Evolutionary conservation across 2,888 invertebrate genomes (phyloP).

Genomic region (Acronicta psi): DNA sequence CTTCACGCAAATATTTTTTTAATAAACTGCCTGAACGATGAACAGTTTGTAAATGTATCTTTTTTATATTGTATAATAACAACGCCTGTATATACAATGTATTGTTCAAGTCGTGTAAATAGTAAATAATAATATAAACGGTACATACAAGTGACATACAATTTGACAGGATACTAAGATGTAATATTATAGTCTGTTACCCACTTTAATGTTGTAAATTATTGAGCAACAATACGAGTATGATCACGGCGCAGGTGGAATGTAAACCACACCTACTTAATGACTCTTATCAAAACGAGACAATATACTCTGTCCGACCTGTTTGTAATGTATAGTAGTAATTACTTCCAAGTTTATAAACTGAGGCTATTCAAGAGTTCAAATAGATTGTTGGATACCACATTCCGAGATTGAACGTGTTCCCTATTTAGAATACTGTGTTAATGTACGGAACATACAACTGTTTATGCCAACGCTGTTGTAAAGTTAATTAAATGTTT

Average conservation of each 20-base stretch:
- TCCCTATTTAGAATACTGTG: conserved; percentile 40
- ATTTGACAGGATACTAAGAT: too few species aligned
- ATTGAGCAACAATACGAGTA: conserved; percentile 1
- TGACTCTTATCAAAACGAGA: conserved; percentile 24
- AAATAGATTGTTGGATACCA: conserved; percentile 45
- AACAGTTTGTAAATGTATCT: conserved; percentile 42
- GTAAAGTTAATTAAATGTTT: conserved; percentile 83
- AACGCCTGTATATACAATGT: conserved; percentile 4
- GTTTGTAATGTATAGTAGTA: conserved; percentile 18
- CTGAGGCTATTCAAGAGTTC: conserved; percentile 49
- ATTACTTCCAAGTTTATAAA: conserved; percentile 26
- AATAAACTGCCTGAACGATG: conserved; percentile 39
- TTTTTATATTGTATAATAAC: conserved; percentile 18
- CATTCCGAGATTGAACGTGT: conserved; percentile 48
- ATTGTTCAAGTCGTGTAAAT: conserved; percentile 36
- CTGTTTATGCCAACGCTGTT: conserved; percentile 78
- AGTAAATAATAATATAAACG: conserved; percentile 10
- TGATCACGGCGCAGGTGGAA: conserved; percentile 3
- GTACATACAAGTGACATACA: conserved; percentile 9
- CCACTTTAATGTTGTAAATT: conserved; percentile 6
- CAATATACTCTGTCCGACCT: conserved; percentile 13
- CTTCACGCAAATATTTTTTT: conserved; percentile 24
- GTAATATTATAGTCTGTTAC: conserved; percentile 18
- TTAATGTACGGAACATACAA: conserved; percentile 50
- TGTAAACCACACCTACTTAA: conserved; percentile 39